phyloP scores from a whole-genome alignment of 2,113 vertebrate species.

The Aldabrachelys gigantea region DNA sequence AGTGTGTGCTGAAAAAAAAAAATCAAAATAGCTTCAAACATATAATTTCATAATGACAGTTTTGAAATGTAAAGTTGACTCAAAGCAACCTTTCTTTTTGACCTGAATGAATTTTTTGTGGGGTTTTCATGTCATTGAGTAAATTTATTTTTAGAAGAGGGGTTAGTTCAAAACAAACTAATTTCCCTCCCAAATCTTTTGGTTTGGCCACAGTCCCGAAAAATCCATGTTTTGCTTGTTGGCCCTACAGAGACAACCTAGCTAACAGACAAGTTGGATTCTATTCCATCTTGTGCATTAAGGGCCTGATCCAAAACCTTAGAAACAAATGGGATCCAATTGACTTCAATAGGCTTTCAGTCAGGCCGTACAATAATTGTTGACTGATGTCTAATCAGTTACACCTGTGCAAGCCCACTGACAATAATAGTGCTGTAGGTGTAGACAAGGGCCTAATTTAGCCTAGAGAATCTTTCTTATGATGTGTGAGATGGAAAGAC shows the following conservation, averaged over 20 bases:
- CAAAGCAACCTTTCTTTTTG: background rate
- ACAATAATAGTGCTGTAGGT: background rate
- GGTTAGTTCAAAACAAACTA: background rate
- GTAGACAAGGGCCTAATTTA: background rate
- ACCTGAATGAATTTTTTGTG: background rate
- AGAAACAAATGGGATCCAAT: background rate
- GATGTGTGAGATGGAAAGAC: background rate
- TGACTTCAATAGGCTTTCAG: conserved; percentile 20
- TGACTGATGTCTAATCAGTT: background rate
- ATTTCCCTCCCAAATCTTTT: background rate
- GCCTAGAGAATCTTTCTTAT: background rate
- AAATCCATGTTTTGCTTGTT: conserved; percentile 28
- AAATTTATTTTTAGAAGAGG: background rate
- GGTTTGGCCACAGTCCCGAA: background rate
- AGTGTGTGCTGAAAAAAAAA: background rate
- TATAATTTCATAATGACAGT: background rate
- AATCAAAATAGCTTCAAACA: background rate
- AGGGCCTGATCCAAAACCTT: background rate
- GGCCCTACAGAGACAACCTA: conserved; percentile 6
- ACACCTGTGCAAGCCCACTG: background rate
- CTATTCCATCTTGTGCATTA: conserved; percentile 9
- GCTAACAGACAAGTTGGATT: conserved; percentile 21
- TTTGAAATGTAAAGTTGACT: background rate
- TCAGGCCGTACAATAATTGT: background rate
- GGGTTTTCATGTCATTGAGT: background rate